Evolutionary conservation across 2,113 vertebrate genomes (phyloP).

Genomic region (Rallus limicola): DNA sequence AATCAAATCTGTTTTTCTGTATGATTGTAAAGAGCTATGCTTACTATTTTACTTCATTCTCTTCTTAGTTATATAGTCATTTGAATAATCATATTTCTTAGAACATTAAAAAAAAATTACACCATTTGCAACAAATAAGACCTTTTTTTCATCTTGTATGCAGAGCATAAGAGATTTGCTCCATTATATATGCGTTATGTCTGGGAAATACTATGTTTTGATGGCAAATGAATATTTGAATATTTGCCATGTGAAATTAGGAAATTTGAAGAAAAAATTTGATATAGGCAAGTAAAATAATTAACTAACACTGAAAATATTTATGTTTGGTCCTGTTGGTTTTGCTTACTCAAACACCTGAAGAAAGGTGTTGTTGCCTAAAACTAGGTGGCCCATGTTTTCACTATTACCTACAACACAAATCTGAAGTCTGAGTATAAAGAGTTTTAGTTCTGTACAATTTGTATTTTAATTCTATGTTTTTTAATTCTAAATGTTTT

Average conservation of each 20-base stretch:
- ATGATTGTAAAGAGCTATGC: background rate
- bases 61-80: background rate
- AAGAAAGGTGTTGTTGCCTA: background rate
- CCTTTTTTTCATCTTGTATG: background rate
- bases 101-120: background rate
- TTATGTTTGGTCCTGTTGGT: background rate
- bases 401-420: background rate
- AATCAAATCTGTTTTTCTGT: background rate
- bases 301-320: background rate
- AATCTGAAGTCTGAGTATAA: background rate
- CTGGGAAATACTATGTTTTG: background rate
- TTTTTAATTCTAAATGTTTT: background rate
- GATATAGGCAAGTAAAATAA: background rate
- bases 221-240: background rate
- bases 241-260: background rate
- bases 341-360: background rate
- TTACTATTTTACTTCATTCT: background rate
- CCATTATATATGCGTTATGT: background rate
- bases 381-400: accelerated
- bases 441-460: background rate
- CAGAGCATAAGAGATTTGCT: background rate
- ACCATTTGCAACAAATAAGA: accelerated
- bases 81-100: background rate
- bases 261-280: background rate
- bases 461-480: too few species aligned